phyloP scores from a whole-genome alignment of 2,113 vertebrate genomes.

The Rhinopithecus roxellana region DNA sequence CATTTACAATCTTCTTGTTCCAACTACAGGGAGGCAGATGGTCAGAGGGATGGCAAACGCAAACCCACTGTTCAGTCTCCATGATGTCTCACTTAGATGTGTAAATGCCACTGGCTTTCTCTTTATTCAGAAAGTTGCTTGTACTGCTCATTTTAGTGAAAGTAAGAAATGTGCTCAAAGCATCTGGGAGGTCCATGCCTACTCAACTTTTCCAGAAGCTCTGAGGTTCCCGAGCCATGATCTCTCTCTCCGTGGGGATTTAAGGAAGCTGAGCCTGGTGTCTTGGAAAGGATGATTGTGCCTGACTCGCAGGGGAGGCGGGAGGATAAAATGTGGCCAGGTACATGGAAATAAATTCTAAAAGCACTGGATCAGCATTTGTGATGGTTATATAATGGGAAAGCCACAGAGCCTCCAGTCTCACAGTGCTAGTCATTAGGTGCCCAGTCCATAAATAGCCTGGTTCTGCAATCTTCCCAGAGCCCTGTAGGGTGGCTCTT shows the following conservation, averaged over 20 bases:
- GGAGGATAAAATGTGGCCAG: background rate
- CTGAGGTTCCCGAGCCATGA: background rate
- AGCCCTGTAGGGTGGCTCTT: background rate
- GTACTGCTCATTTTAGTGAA: conserved; percentile 52
- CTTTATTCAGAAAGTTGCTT: conserved; percentile 44
- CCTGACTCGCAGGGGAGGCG: background rate
- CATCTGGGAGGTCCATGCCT: background rate
- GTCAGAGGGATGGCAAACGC: background rate
- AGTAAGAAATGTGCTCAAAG: conserved; percentile 15
- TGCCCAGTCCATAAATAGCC: background rate
- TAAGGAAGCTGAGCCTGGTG: background rate
- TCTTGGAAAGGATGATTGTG: background rate
- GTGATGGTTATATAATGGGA: background rate
- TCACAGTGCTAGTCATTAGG: background rate
- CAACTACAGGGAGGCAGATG: background rate
- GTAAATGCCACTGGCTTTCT: background rate
- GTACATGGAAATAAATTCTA: background rate
- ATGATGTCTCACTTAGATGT: background rate
- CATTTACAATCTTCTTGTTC: background rate
- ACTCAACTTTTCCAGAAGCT: background rate
- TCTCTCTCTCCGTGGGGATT: background rate
- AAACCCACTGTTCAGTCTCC: background rate
- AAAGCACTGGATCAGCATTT: background rate
- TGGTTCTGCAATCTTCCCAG: background rate
- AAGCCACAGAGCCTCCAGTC: background rate